These are phyloP conservation scores for Drosophila niveifrons DNA, from an alignment of 2,888 invertebrate species.

Conservation along the genomic window DNA sequence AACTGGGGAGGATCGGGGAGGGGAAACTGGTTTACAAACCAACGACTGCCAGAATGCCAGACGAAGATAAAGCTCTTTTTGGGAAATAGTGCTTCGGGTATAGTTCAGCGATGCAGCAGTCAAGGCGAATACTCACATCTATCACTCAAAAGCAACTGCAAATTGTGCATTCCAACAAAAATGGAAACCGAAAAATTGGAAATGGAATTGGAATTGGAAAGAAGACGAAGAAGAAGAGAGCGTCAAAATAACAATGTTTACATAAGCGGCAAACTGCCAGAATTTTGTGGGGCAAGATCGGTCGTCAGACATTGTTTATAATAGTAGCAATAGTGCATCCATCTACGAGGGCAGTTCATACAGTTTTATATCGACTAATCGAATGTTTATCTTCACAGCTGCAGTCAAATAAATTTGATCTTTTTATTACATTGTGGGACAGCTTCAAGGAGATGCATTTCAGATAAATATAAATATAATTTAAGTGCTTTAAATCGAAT, in stretches of 20 bases:
- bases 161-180: constrained; percentile 37
- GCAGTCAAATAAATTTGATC: not conserved
- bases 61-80: not conserved
- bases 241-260: constrained; percentile 44
- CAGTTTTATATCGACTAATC: not conserved
- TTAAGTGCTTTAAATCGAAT: not conserved
- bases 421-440: not conserved
- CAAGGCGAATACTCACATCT: constrained; percentile 28
- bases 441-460: not conserved
- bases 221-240: constrained; percentile 11
- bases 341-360: constrained; percentile 28
- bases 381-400: not conserved
- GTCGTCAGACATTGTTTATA: constrained; percentile 35
- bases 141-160: constrained; percentile 49
- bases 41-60: constrained; percentile 10
- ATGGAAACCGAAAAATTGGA: constrained; percentile 10
- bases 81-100: not conserved
- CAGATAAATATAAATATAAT: constrained; percentile 2
- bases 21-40: constrained; percentile 60
- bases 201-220: not conserved
- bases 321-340: constrained; percentile 11
- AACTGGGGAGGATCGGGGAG: not conserved
- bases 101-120: not conserved
- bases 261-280: constrained; percentile 33
- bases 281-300: constrained; percentile 47